Evolutionary conservation across 2,797 vertebrate species (phyloP).

Genomic region (Megaceryle alcyon): DNA sequence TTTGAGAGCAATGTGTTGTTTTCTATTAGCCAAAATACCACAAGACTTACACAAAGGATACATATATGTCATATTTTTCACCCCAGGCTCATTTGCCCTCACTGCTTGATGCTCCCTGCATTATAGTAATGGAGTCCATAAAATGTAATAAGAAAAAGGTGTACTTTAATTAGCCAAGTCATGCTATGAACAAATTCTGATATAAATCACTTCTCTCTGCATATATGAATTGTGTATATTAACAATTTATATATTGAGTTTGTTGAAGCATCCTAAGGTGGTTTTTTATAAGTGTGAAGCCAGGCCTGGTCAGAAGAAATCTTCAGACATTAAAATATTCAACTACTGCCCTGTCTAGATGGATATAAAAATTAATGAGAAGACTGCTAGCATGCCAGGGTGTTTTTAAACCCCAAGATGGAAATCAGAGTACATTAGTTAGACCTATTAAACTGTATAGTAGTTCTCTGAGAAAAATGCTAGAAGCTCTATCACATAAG

Average conservation of each 20-base stretch:
- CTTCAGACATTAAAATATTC: not conserved
- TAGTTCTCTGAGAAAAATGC: not conserved
- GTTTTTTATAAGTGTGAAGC: not conserved
- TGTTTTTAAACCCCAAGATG: not conserved
- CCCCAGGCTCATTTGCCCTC: constrained; percentile 5
- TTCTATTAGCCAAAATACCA: not conserved
- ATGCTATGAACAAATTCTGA: constrained; percentile 18
- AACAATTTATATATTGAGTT: constrained; percentile 24
- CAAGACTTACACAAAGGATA: not conserved
- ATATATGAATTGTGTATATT: not conserved
- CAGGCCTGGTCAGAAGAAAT: not conserved
- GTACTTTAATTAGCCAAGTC: constrained; percentile 67
- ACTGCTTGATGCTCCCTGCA: constrained; percentile 15
- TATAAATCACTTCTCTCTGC: constrained; percentile 62
- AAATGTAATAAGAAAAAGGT: constrained; percentile 63
- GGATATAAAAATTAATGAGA: not conserved
- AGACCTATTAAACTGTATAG: not conserved
- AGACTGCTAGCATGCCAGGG: not conserved
- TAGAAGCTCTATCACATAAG: not conserved
- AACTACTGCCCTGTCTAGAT: not conserved
- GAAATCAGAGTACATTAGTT: not conserved
- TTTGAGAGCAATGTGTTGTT: not conserved
- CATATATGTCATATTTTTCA: not conserved
- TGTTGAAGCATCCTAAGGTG: not conserved
- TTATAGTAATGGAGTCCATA: constrained; percentile 63